These are phyloP conservation scores for Chloroceryle inda DNA, from an alignment of 2,797 vertebrate genomes.

Conservation along the genomic window DNA sequence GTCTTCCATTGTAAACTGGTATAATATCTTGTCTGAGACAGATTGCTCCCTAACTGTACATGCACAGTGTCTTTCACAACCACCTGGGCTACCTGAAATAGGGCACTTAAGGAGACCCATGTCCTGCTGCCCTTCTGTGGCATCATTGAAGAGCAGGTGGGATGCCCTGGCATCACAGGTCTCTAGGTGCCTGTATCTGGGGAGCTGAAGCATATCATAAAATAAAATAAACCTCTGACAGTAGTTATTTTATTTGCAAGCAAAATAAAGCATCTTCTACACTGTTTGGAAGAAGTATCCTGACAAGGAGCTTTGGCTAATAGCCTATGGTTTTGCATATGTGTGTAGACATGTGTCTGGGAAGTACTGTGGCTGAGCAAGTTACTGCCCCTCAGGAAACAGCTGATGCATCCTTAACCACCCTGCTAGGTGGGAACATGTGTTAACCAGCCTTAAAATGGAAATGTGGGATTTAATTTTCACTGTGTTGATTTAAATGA, in stretches of 20 bases:
- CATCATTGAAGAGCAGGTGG: background rate
- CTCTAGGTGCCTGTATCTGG: background rate
- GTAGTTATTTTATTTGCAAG: background rate
- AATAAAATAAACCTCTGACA: background rate
- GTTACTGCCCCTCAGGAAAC: background rate
- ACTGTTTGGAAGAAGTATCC: background rate
- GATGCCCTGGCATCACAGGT: background rate
- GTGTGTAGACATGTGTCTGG: background rate
- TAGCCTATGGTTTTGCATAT: background rate
- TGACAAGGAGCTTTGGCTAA: background rate
- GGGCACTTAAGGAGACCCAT: background rate
- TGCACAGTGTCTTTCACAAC: background rate
- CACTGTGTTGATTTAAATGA: background rate
- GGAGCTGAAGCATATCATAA: background rate
- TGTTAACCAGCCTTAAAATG: background rate
- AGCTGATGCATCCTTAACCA: background rate
- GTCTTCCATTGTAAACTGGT: background rate
- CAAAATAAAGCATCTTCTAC: background rate
- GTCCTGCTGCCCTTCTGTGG: background rate
- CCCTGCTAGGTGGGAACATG: background rate
- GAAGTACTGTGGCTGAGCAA: background rate
- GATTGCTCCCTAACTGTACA: rapidly evolving
- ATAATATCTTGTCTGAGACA: background rate
- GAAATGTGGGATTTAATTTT: background rate
- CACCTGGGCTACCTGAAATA: background rate